phyloP scores from a whole-genome alignment of 1,140 invertebrate genomes.

The Drosophila melanica region DNA sequence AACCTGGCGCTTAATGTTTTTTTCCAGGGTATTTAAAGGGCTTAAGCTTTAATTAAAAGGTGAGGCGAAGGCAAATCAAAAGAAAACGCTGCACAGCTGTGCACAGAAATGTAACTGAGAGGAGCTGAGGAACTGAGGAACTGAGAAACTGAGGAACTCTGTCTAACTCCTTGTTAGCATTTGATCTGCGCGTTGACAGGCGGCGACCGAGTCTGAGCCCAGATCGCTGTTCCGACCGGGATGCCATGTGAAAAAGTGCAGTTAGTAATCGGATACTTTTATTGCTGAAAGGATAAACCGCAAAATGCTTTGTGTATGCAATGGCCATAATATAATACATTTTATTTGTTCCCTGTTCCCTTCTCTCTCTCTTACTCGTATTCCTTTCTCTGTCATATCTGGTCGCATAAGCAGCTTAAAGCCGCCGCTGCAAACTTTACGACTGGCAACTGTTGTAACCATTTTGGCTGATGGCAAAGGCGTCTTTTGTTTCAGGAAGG shows the following conservation, averaged over 20 bases:
- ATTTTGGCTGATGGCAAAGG: constrained; percentile 21
- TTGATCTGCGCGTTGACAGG: constrained; percentile 72
- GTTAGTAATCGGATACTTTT: constrained; percentile 81
- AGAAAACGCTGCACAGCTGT: constrained; percentile 45
- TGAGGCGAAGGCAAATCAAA: constrained; percentile 9
- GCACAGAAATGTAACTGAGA: constrained; percentile 19
- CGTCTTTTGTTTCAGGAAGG: constrained; percentile 63
- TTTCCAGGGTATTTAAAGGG: constrained; percentile 64
- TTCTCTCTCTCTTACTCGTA: background rate
- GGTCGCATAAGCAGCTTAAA: constrained; percentile 72
- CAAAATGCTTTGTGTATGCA: constrained; percentile 67
- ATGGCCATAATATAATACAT: constrained; percentile 65
- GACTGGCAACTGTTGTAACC: constrained; percentile 55
- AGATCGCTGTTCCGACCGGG: background rate
- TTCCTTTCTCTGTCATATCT: background rate
- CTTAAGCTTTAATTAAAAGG: constrained; percentile 81
- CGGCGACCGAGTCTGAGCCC: background rate
- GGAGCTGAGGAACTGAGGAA: background rate
- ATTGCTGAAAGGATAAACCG: constrained; percentile 81
- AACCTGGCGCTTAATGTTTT: constrained; percentile 54
- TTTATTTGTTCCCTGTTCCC: constrained; percentile 44
- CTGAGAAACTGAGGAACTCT: background rate
- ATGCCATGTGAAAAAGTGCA: constrained; percentile 56
- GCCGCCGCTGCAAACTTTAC: constrained; percentile 66
- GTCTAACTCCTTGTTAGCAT: constrained; percentile 49